Evolutionary conservation across 2,113 vertebrate species (phyloP), one percentile per base, ranked within the genome.

Genomic region (Brachypodius melanocephalos): DNA sequence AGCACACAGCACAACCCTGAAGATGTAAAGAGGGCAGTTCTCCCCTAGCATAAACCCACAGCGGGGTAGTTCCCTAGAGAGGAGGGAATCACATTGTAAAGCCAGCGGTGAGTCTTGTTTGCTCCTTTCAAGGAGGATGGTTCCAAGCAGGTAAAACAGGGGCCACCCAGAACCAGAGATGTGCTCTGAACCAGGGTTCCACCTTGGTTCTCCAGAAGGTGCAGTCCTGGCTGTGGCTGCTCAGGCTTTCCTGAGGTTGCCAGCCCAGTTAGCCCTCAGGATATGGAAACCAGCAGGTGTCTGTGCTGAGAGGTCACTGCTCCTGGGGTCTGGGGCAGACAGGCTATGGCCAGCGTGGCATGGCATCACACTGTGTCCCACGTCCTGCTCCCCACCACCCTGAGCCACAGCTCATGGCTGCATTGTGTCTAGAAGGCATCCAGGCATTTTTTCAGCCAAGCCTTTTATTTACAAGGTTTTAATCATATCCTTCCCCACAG

Each of bases 401-500:
- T 4, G 42, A 61, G 49, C 42, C 43, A 48, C 12, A 76, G 24
- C 16, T 83, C 25, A 2, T 9, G 69, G 54, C 63, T 94, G 43
- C 67, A 3, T 63, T 7, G 0, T 48, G 29, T 80, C 71, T 52
- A 48, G 25, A 85, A 91, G 19, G 40, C 82, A 94, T 61, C 25
- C 43, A 67, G 52, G 55, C 6, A 0, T 63, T 74, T 90, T 74
- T 65, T 9, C 13, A 76, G 94, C 67, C 90, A 93, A 65, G 45
- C 21, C 29, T 83, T 79, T 49, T 82, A 91, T 93, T 95, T 94
- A 69, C 79, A 85, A 75, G 49, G 52, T 68, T 93, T 91, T 94
- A 89, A 77, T 95, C 82, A 91, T 38, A 76, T 95, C 89, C 93
- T 95, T 94, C 92, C 79, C 51, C 48, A 46, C 52, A 96, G 91